Evolutionary conservation across 2,797 vertebrate species (phyloP).

Genomic region (Acanthornis magna): DNA sequence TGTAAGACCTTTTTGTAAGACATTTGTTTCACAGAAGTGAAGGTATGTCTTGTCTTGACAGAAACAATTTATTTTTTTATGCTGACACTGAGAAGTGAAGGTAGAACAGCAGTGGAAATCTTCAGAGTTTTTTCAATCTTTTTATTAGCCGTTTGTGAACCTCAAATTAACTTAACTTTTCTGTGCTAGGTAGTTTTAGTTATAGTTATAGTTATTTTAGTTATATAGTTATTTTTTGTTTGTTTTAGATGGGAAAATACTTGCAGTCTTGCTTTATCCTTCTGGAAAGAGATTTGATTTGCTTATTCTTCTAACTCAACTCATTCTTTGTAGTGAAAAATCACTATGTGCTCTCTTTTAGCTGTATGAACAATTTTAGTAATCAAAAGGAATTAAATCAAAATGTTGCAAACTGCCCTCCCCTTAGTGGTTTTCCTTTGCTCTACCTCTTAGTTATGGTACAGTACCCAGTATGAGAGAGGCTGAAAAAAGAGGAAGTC

Average conservation of each 20-base stretch:
- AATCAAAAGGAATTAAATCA: not conserved
- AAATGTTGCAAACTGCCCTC: not conserved
- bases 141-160: not conserved
- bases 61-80: not conserved
- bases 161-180: not conserved
- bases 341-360: not conserved
- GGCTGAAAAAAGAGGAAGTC: not conserved
- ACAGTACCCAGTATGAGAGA: accelerated
- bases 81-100: not conserved
- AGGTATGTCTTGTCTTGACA: not conserved
- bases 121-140: not conserved
- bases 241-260: not conserved
- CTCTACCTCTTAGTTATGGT: not conserved
- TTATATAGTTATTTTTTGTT: not conserved
- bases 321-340: not conserved
- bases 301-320: not conserved
- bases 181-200: not conserved
- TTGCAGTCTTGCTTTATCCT: not conserved
- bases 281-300: not conserved
- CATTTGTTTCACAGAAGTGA: not conserved
- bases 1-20: not conserved
- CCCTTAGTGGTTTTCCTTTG: not conserved
- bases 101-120: not conserved
- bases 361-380: not conserved
- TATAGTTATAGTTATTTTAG: too few relatives aligned